Conservation (phyloP, 2,888 invertebrate genomes). For the Drosophila trichaetosa region DNA sequence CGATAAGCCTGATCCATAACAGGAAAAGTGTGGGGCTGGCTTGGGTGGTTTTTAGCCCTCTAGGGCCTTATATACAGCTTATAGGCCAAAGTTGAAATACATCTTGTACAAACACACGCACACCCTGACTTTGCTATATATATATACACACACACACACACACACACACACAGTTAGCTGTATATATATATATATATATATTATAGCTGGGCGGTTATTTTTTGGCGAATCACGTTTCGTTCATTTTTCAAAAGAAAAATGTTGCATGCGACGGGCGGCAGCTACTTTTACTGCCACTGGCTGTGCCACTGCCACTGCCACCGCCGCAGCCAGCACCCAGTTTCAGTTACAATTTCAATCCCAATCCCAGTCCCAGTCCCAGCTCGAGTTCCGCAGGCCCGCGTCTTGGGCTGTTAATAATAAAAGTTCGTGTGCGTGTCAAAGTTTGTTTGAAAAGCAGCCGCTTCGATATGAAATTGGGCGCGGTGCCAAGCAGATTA, state of each 20-base stretch:
- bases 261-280: constrained; percentile 76
- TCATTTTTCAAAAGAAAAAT: constrained; percentile 83
- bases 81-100: constrained; percentile 76
- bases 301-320: constrained; percentile 54
- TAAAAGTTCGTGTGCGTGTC: constrained; percentile 82
- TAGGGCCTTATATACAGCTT: constrained; percentile 46
- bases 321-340: constrained; percentile 20
- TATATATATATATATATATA: constrained; percentile 8
- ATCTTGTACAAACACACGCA: constrained; percentile 39
- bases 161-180: constrained; percentile 13
- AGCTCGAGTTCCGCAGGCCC: constrained; percentile 32
- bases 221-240: constrained; percentile 80
- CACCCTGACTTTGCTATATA: background rate
- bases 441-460: constrained; percentile 79
- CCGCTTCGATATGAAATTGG: constrained; percentile 72
- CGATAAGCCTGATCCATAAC: constrained; percentile 61
- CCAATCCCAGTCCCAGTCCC: constrained; percentile 14
- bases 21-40: background rate
- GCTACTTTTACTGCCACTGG: constrained; percentile 77
- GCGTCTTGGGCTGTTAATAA: constrained; percentile 60
- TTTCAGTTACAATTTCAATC: constrained; percentile 37
- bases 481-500: constrained; percentile 73
- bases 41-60: constrained; percentile 22
- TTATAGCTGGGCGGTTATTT: constrained; percentile 50
- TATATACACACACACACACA: constrained; percentile 16